Evolutionary conservation across 92 coral and sea anemone genomes (phyloP).

Genomic region (Palythoa grandis): DNA sequence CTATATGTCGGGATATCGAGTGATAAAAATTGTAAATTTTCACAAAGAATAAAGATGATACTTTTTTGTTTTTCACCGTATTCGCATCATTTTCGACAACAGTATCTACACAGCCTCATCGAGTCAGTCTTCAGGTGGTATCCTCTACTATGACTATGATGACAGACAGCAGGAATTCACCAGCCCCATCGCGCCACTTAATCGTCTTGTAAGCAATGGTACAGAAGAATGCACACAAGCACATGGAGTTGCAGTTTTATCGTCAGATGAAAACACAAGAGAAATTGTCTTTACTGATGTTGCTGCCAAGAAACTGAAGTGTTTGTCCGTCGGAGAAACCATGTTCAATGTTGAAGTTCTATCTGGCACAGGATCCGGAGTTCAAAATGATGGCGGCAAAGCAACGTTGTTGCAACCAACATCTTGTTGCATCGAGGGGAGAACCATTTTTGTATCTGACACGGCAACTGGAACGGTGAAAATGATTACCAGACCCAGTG

Average conservation of each 20-base stretch:
- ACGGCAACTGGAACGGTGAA: conserved; percentile 35
- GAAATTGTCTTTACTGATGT: conserved; percentile 5
- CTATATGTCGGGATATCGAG: not conserved
- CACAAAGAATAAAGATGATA: conserved; percentile 1
- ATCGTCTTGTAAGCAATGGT: conserved; percentile 12
- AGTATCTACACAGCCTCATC: conserved; percentile 16
- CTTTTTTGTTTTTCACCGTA: conserved; percentile 2
- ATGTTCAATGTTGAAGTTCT: conserved; percentile 29
- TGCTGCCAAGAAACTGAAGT: not conserved
- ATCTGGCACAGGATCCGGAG: conserved; percentile 30
- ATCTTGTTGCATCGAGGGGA: conserved; percentile 31
- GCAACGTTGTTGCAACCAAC: conserved; percentile 27
- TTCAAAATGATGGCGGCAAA: conserved; percentile 26
- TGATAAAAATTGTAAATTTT: not conserved
- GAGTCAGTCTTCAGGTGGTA: conserved; percentile 33
- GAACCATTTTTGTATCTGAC: conserved; percentile 12
- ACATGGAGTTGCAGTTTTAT: conserved; percentile 11
- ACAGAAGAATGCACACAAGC: conserved; percentile 21
- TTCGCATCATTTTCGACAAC: conserved; percentile 14
- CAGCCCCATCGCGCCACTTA: not conserved
- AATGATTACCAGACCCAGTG: conserved; percentile 38
- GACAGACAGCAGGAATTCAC: not conserved
- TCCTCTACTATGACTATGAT: conserved; percentile 23
- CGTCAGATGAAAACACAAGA: not conserved
- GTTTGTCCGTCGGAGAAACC: not conserved